phyloP scores from a whole-genome alignment of 2,113 vertebrate species.

The Ardeotis arabs region DNA sequence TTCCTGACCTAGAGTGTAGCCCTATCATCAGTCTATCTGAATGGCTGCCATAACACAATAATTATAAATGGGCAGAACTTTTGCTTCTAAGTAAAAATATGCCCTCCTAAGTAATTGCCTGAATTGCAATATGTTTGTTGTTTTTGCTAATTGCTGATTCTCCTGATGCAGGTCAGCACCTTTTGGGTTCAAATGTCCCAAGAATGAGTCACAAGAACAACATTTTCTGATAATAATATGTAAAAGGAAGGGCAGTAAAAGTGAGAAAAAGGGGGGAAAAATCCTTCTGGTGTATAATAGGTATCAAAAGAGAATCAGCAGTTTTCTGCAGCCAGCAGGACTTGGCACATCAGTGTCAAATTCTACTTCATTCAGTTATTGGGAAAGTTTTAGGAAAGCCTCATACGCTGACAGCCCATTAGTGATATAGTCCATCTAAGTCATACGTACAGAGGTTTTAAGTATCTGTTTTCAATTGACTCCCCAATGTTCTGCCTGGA shows the following conservation, averaged over 20 bases:
- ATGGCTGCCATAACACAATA: background rate
- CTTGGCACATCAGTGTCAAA: background rate
- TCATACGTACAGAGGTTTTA: background rate
- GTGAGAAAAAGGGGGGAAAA: background rate
- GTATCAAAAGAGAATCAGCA: background rate
- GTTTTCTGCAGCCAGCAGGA: background rate
- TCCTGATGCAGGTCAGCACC: background rate
- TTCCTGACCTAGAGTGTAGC: background rate
- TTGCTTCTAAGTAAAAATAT: background rate
- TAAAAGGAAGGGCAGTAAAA: background rate
- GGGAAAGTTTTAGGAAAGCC: background rate
- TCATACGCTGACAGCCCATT: background rate
- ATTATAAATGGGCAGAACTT: background rate
- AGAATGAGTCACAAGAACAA: slow-evolving; percentile 22
- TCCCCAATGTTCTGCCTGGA: background rate
- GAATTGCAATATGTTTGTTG: background rate
- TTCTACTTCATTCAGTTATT: background rate
- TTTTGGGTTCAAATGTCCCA: background rate
- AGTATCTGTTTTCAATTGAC: background rate
- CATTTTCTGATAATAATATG: fast-evolving
- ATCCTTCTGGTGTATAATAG: background rate
- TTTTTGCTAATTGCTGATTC: background rate
- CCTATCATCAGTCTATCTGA: background rate
- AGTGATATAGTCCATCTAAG: background rate
- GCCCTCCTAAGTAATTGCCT: background rate